Percentiles rank a stretch among this genome's conserved stretches.
Conservation (phyloP, 2,113 vertebrate genomes). For the Oreocharis arfaki region DNA sequence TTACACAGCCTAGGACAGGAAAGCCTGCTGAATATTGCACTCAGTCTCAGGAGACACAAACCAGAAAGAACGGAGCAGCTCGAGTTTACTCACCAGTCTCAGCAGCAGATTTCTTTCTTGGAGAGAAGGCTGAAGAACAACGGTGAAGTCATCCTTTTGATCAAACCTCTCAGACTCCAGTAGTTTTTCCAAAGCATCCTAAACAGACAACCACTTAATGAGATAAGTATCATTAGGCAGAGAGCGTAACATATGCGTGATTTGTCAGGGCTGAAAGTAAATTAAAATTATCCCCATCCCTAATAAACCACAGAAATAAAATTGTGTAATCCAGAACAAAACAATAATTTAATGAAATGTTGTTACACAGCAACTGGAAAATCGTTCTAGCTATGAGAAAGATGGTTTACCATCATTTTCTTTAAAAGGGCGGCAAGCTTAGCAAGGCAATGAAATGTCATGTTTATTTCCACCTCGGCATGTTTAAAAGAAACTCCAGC, state of each 20-base stretch:
- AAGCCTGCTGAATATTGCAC: not conserved
- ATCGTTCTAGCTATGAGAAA: not conserved
- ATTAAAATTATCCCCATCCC: not conserved
- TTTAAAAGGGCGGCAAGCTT: not conserved
- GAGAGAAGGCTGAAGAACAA: conserved; percentile 82
- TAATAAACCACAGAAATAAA: conserved; percentile 11
- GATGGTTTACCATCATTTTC: not conserved
- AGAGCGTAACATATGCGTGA: not conserved
- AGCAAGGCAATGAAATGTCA: not conserved
- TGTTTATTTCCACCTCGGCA: not conserved
- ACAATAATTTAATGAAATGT: not conserved
- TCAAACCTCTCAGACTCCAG: conserved; percentile 78
- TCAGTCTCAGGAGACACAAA: not conserved
- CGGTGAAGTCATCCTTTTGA: conserved; percentile 76
- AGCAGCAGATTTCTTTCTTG: conserved; percentile 52
- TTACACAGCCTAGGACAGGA: not conserved
- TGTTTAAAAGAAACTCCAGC: not conserved
- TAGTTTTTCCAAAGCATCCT: conserved; percentile 77
- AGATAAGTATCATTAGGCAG: not conserved
- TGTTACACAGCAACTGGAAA: not conserved
- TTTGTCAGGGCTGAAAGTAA: not conserved
- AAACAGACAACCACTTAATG: not conserved
- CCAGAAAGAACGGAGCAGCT: not conserved
- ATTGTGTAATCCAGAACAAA: not conserved
- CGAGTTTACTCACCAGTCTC: conserved; percentile 52